Evolutionary conservation across 2,888 invertebrate species (phyloP).

Genomic region (Dicroscelio sp.): DNA sequence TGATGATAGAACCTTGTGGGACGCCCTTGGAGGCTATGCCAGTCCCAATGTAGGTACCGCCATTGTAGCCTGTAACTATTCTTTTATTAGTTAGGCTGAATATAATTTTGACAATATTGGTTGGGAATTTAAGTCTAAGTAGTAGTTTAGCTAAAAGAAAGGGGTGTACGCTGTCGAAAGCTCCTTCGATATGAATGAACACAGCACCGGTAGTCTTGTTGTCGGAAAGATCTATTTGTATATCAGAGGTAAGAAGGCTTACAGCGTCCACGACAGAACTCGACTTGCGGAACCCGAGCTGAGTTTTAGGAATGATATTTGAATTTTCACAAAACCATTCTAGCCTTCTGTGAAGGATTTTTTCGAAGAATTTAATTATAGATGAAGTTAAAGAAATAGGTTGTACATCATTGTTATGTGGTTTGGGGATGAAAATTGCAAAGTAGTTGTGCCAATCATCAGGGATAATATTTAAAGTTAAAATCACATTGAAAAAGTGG

Average conservation of each 20-base stretch:
- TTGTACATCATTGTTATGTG: neutral
- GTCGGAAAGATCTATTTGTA: neutral
- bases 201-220: too few species aligned
- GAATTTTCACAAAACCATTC: neutral
- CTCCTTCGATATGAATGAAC: too few species aligned
- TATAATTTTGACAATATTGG: neutral
- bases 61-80: neutral
- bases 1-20: neutral
- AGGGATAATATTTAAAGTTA: too few species aligned
- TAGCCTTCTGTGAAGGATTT: neutral
- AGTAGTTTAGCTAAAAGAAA: neutral
- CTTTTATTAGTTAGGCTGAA: neutral
- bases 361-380: constrained; percentile 1
- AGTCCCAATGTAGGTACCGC: neutral
- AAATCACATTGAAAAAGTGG: too few species aligned
- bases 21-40: neutral
- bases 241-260: neutral
- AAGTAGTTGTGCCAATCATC: neutral
- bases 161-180: neutral
- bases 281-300: neutral
- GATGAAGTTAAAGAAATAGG: neutral
- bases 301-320: neutral
- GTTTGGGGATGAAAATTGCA: constrained; percentile 3
- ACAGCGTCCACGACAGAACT: neutral
- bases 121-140: neutral